Evolutionary conservation across 2,113 vertebrate genomes (phyloP), one percentile per base, ranked within the genome.

Genomic region (Bambusicola thoracicus): DNA sequence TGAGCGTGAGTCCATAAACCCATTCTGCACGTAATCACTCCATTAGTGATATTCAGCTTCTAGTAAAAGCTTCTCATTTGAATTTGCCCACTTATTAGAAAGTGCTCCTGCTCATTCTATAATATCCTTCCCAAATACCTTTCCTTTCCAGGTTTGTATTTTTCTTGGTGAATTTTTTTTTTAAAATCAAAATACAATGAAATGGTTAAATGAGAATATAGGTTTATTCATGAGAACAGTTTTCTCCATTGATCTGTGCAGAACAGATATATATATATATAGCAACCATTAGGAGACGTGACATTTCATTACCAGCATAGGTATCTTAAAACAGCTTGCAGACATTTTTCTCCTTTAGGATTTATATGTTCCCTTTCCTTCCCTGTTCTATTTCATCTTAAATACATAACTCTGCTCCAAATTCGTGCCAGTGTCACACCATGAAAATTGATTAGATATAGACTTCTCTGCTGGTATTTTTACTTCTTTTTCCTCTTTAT

Each of bases 201-300:
- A 91, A 83, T 19, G 11, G 80, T 95, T 95, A 90, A 94, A 79
- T 34, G 13, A 86, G 51, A 78, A 41, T 32, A 58, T 53, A 78
- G 30, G 9, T 80, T 81, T 96, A 90, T 83, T 78, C 79, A 75
- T 75, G 43, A 92, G 65, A 94, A 85, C 56, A 96, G 76, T 65
- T 48, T 73, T 88, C 76, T 65, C 87, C 73, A 94, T 93, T 94
- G 91, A 93, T 94, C 93, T 9, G 8, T 81, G 75, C 67, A 90
- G 68, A 91, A 89, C 22, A 77, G 55, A 87, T 70, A 91, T 48
- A 76, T 59, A 87, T 70, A 91, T 48, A 76, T 59, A 80, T 46
- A 96, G 75, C 30, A 92, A 49, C 40, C 19, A 87, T 78, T 85
- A 85, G 25, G 61, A 90, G 58, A 81, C 38, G 43, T 41, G 76